Conservation (phyloP, 2,113 vertebrate species). For the Oxyura jamaicensis region DNA sequence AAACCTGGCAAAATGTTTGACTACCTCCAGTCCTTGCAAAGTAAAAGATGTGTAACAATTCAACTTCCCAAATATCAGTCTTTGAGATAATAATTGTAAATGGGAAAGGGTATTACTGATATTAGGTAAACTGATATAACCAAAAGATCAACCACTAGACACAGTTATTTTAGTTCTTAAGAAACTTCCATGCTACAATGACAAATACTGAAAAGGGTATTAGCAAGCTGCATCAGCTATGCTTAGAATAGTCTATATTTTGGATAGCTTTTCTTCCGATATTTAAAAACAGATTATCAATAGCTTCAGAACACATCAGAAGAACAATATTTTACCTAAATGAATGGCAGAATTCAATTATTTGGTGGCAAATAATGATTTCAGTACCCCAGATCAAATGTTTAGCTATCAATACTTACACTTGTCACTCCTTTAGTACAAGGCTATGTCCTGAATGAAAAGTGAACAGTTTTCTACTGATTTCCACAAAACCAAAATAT, state of each 20-base stretch:
- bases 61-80: background rate
- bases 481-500: background rate
- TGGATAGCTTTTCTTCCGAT: background rate
- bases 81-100: background rate
- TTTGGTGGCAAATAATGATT: background rate
- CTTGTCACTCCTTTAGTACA: background rate
- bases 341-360: background rate
- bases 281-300: background rate
- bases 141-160: background rate
- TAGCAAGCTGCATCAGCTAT: background rate
- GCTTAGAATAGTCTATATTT: background rate
- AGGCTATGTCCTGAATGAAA: background rate
- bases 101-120: background rate
- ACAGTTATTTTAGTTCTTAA: background rate
- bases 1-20: background rate
- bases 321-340: background rate
- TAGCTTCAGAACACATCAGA: background rate
- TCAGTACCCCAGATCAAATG: background rate
- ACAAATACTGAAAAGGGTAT: background rate
- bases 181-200: background rate
- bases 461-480: rapidly evolving
- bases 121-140: background rate
- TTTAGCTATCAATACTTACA: background rate
- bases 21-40: background rate
- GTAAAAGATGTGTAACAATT: background rate